Evolutionary conservation across 1,140 invertebrate species (phyloP).

Genomic region (Aphelenchoides avenae): DNA sequence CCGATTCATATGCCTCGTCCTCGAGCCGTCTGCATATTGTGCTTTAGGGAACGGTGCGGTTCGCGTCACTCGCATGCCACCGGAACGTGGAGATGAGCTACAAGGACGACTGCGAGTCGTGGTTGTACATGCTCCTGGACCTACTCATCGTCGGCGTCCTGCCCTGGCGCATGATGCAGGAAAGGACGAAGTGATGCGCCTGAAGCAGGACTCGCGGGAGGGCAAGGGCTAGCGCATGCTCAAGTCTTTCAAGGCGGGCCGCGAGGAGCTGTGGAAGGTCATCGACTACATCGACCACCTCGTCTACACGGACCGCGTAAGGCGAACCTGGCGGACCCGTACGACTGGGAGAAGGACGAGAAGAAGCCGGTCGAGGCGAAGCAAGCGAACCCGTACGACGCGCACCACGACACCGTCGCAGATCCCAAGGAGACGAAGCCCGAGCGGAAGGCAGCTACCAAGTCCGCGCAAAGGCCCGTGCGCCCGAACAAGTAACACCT

Average conservation of each 20-base stretch:
- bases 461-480: too few species aligned
- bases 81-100: too few species aligned
- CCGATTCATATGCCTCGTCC: too few species aligned
- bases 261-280: constrained; percentile 18
- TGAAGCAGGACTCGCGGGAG: constrained; percentile 29
- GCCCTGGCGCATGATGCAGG: constrained; percentile 26
- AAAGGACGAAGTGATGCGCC: constrained; percentile 16
- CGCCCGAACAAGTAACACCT: too few species aligned
- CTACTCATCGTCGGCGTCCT: constrained; percentile 23
- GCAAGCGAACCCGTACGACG: too few species aligned
- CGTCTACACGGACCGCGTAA: constrained; percentile 14
- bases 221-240: constrained; percentile 7
- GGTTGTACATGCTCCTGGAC: constrained; percentile 39
- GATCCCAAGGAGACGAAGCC: too few species aligned
- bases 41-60: constrained; percentile 44
- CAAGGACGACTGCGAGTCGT: too few species aligned
- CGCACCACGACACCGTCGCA: too few species aligned
- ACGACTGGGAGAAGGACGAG: constrained; percentile 30
- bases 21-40: too few species aligned
- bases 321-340: constrained; percentile 18
- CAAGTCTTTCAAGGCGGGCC: too few species aligned
- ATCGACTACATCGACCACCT: constrained; percentile 24
- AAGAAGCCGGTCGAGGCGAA: too few species aligned
- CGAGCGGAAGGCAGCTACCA: too few species aligned
- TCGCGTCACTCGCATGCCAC: constrained; percentile 37